A percentile compares a stretch with the other conserved stretches of the same genome.
Evolutionary conservation across 2,888 invertebrate species (phyloP).

Genomic region (Diplolepis rosae): DNA sequence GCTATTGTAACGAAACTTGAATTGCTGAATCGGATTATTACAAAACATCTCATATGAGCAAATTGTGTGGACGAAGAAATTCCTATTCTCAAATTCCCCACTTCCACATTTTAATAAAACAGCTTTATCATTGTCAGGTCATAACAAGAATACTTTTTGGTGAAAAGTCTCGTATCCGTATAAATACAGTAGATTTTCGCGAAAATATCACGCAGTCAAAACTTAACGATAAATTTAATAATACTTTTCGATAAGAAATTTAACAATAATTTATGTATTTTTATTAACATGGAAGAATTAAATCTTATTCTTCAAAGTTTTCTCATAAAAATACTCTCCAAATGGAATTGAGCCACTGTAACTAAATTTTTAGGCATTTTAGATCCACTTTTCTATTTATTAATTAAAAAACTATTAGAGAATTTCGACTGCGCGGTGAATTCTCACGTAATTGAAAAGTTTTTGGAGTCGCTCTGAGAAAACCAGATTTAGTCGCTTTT

Average conservation of each 20-base stretch:
- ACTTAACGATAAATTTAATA: background rate
- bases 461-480: constrained; percentile 5
- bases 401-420: background rate
- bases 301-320: background rate
- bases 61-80: background rate
- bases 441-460: background rate
- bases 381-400: background rate
- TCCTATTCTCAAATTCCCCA: constrained; percentile 61
- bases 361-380: background rate
- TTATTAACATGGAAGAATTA: background rate
- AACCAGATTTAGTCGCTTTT: constrained; percentile 26
- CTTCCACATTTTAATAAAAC: constrained; percentile 56
- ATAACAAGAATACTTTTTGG: constrained; percentile 42
- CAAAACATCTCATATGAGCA: constrained; percentile 10
- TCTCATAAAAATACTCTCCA: background rate
- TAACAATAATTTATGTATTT: too few relatives aligned
- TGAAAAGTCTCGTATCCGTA: constrained; percentile 33
- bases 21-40: background rate
- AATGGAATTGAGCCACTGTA: background rate
- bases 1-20: too few relatives aligned
- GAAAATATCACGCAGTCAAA: constrained; percentile 39
- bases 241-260: background rate
- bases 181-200: constrained; percentile 53
- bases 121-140: constrained; percentile 51
- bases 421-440: background rate